Evolutionary conservation across 1,140 invertebrate species (phyloP), one percentile per base, ranked within the genome.

Genomic region (Catajapyx aquilonaris): DNA sequence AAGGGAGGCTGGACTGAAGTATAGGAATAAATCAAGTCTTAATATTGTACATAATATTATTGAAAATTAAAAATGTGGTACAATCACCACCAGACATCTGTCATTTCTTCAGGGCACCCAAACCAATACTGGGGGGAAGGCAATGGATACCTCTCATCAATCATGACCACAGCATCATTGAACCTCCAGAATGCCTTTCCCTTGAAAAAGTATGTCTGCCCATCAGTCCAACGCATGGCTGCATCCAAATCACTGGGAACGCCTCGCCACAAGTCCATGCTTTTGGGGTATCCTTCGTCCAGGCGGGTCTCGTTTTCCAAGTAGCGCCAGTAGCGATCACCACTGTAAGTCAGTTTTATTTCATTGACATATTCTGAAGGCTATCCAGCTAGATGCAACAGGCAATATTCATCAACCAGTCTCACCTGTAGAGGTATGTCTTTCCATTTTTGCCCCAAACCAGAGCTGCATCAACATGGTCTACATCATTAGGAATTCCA

Each of bases 391-490:
- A 10, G 35, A 5, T 36, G 17, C 20, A 36, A 9, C 9, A 23
- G 35, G 11, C n/a, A 15, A 15, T 4, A 13, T n/a, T n/a, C n/a
- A n/a, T n/a, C n/a, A n/a, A n/a, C n/a, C n/a, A n/a, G n/a, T n/a
- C 39, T 39, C 43, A 61, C 59, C 54, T 61, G 45, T 64, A 66
- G 22, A 66, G 49, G 45, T 65, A 66, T 33, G 62, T 64, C 54
- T 59, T 66, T 43, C 48, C 49, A 41, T 62, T 57, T 37, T 62
- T 62, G 20, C 52, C 65, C 60, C 73, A 79, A 11, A 67, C 54
- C 51, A 77, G 69, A 2, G 66, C 75, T 1, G 76, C 75, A 52
- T 78, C 75, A 15, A 83, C 56, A 41, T 65, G 62, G n/a, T 65
- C 54, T 1, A 81, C 51, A 43, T 65, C 57, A 2, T 54, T 38